Conservation (phyloP, 1,140 invertebrate genomes). For the Tetragnatha versicolor region DNA sequence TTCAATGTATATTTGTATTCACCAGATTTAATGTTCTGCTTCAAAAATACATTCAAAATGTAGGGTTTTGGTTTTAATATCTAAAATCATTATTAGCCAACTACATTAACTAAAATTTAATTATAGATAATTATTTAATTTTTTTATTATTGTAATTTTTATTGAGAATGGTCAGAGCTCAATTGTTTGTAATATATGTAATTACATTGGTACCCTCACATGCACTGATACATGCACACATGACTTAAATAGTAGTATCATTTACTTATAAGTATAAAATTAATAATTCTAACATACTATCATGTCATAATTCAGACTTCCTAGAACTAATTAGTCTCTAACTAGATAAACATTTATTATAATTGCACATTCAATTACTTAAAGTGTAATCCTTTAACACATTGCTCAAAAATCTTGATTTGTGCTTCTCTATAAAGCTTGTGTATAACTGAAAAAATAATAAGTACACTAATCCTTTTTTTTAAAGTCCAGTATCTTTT, state of each 20-base stretch:
- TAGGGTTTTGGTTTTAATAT: neutral
- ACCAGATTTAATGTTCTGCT: neutral
- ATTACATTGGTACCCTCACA: neutral
- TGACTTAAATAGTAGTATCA: neutral
- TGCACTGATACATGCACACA: slow-evolving; percentile 15
- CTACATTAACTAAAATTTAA: neutral
- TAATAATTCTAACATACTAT: neutral
- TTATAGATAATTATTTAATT: neutral
- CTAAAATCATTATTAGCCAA: neutral
- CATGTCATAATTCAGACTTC: neutral
- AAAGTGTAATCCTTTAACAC: neutral
- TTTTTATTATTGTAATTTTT: neutral
- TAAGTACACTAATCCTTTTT: neutral
- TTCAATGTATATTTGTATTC: neutral
- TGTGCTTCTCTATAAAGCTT: neutral
- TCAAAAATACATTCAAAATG: neutral
- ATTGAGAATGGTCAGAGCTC: slow-evolving; percentile 8
- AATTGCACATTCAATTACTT: neutral
- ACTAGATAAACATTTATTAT: neutral
- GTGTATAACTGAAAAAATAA: neutral
- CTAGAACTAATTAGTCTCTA: neutral
- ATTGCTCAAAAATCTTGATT: neutral
- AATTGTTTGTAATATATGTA: neutral
- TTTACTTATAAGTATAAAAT: neutral
- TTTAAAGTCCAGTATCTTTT: too few species aligned